phyloP scores from a whole-genome alignment of 1,140 invertebrate species.

The Temnothorax longispinosus region DNA sequence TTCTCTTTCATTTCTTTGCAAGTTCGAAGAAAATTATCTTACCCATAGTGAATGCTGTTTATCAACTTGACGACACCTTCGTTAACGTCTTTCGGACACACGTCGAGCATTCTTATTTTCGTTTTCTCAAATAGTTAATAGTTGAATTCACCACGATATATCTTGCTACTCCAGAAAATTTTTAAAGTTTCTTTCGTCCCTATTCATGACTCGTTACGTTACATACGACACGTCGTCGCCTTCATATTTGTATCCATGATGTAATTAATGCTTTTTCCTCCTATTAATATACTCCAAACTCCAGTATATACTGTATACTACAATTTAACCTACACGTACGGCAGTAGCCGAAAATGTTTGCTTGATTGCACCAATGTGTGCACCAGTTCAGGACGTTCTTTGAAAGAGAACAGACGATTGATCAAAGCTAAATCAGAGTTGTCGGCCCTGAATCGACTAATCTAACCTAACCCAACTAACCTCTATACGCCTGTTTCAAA shows the following conservation, averaged over 20 bases:
- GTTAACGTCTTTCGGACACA: conserved; percentile 69
- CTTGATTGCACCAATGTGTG: no score
- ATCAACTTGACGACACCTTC: conserved; percentile 76
- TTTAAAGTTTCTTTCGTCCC: background rate
- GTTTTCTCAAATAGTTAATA: background rate
- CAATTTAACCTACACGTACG: no score
- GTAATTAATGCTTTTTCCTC: no score
- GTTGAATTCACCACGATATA: background rate
- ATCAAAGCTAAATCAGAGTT: no score
- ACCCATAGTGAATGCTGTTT: conserved; percentile 81
- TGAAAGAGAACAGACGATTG: no score
- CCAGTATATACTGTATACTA: no score
- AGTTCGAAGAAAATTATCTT: conserved; percentile 61
- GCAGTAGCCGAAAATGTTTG: no score
- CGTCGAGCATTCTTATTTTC: conserved; percentile 69
- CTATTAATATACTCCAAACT: no score
- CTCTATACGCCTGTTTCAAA: background rate
- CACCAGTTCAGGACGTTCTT: no score
- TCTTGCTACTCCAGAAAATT: no score
- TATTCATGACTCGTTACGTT: background rate
- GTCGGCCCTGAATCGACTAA: background rate
- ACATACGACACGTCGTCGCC: no score
- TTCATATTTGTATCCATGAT: no score
- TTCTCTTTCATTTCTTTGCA: background rate
- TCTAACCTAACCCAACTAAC: background rate